A percentile compares a stretch with the other conserved stretches of the same genome.
These are phyloP conservation scores for Harpalus rufipes DNA, from an alignment of 2,888 invertebrate genomes.

Conservation along the genomic window DNA sequence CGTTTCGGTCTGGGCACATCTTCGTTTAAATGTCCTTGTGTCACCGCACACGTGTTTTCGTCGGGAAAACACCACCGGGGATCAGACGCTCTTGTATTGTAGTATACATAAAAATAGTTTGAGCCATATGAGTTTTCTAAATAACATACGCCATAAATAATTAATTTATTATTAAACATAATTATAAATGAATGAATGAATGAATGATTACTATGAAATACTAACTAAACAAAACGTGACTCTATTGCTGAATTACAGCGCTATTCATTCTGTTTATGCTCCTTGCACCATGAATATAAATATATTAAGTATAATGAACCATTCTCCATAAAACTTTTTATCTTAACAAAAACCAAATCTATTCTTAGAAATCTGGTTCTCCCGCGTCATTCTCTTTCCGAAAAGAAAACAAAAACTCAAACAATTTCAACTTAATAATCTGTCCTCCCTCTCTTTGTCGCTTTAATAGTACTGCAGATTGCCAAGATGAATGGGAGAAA, in stretches of 20 bases:
- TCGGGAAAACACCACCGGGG: too few relatives aligned
- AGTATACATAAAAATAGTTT: background rate
- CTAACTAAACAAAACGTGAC: constrained; percentile 31
- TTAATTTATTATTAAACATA: constrained; percentile 17
- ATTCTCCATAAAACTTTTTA: constrained; percentile 7
- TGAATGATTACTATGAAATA: constrained; percentile 32
- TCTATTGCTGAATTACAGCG: background rate
- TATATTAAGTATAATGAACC: constrained; percentile 25
- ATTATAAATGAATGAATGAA: constrained; percentile 42
- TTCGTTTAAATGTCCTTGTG: too few relatives aligned
- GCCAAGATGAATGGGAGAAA: constrained; percentile 53
- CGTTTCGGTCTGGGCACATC: too few relatives aligned
- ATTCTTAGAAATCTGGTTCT: constrained; percentile 39
- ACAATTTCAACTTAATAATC: constrained; percentile 18
- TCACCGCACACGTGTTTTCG: too few relatives aligned
- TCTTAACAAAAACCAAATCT: background rate
- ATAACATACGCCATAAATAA: background rate
- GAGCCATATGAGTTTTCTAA: background rate
- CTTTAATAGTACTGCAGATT: constrained; percentile 15
- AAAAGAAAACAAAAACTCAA: constrained; percentile 35
- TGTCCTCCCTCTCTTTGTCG: background rate
- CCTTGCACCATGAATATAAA: constrained; percentile 25
- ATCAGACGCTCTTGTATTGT: too few relatives aligned
- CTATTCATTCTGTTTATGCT: constrained; percentile 23
- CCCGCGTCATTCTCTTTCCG: constrained; percentile 5